A percentile compares a stretch with the other conserved stretches of the same genome.
phyloP scores from a whole-genome alignment of 2,888 invertebrate genomes.

The Esperia sulphurella region DNA sequence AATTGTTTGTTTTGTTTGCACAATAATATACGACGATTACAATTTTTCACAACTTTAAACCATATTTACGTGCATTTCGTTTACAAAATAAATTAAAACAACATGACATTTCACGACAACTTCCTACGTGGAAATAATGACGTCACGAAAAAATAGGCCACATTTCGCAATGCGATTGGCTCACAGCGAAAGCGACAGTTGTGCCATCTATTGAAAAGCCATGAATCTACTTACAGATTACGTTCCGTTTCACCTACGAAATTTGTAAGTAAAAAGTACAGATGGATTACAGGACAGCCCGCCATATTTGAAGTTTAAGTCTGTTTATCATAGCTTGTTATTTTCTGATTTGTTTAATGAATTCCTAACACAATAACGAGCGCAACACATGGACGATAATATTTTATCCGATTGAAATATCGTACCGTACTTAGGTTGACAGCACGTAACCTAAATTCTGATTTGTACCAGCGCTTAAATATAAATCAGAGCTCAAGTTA shows the following conservation, averaged over 20 bases:
- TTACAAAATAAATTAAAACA: constrained; percentile 46
- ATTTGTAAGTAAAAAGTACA: not conserved
- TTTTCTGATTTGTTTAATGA: too few relatives aligned
- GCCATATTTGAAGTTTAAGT: too few relatives aligned
- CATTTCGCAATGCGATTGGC: constrained; percentile 65
- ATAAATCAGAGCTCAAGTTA: too few relatives aligned
- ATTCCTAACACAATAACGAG: too few relatives aligned
- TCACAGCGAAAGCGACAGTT: constrained; percentile 11
- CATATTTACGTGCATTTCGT: constrained; percentile 33
- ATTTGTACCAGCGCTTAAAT: too few relatives aligned
- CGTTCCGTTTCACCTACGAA: constrained; percentile 2
- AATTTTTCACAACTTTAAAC: constrained; percentile 19
- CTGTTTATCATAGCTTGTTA: too few relatives aligned
- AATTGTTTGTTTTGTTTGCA: constrained; percentile 14
- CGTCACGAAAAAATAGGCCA: constrained; percentile 76
- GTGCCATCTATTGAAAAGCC: constrained; percentile 8
- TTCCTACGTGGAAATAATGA: constrained; percentile 84
- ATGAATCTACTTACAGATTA: not conserved
- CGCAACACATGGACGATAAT: too few relatives aligned
- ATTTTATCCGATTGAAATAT: too few relatives aligned
- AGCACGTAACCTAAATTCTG: too few relatives aligned
- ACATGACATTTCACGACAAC: constrained; percentile 66
- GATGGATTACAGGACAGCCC: too few relatives aligned
- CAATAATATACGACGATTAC: constrained; percentile 13
- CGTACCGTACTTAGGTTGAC: too few relatives aligned